These are phyloP conservation scores for Diorhabda sublineata DNA, from an alignment of 1,140 invertebrate species.

Conservation along the genomic window DNA sequence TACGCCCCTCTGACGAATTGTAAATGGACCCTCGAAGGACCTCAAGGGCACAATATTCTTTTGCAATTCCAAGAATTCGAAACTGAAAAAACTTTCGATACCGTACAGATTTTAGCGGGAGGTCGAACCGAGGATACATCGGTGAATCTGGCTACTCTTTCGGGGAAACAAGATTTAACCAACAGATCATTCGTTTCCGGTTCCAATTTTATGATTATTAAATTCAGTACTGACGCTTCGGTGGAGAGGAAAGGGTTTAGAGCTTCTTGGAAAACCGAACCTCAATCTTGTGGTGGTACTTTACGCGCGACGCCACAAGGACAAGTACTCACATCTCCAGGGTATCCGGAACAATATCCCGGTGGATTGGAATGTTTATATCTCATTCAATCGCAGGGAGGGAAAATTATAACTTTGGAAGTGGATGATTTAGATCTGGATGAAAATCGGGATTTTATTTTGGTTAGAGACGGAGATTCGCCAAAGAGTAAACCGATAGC, in stretches of 20 bases:
- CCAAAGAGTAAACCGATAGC: slow-evolving; percentile 81
- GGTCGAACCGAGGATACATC: slow-evolving; percentile 92
- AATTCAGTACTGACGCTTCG: slow-evolving; percentile 89
- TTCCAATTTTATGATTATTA: slow-evolving; percentile 97
- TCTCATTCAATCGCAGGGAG: slow-evolving; percentile 81
- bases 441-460: slow-evolving; percentile 77
- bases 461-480: slow-evolving; percentile 83
- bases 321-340: slow-evolving; percentile 80
- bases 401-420: slow-evolving; percentile 83
- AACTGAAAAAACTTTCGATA: slow-evolving; percentile 93
- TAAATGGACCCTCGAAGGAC: slow-evolving; percentile 96
- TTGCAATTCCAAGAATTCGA: slow-evolving; percentile 94
- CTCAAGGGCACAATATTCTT: slow-evolving; percentile 89
- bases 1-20: slow-evolving; percentile 87
- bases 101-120: slow-evolving; percentile 91
- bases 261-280: slow-evolving; percentile 90
- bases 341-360: slow-evolving; percentile 88
- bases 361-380: slow-evolving; percentile 93
- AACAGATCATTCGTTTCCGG: slow-evolving; percentile 86
- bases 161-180: slow-evolving; percentile 79
- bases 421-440: slow-evolving; percentile 88
- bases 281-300: slow-evolving; percentile 81
- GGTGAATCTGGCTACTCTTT: slow-evolving; percentile 84
- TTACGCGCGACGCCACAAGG: slow-evolving; percentile 77
- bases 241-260: slow-evolving; percentile 93